phyloP scores from a whole-genome alignment of 2,888 invertebrate genomes.

The Erebia epiphron region DNA sequence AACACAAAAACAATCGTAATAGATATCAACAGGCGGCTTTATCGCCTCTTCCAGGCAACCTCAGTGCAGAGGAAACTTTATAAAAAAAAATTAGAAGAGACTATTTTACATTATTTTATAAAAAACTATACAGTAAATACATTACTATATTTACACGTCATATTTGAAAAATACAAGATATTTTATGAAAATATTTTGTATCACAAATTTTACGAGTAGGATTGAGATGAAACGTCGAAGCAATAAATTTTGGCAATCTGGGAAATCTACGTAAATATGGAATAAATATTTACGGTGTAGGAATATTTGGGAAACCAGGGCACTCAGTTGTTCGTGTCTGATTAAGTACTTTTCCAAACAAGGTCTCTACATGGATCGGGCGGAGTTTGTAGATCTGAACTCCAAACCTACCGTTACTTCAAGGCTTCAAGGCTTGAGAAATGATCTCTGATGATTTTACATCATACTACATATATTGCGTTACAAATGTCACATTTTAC shows the following conservation, averaged over 20 bases:
- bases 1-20: too few species aligned
- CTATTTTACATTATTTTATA: too few species aligned
- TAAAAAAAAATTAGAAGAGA: background rate
- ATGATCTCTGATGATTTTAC: background rate
- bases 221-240: conserved; percentile 14
- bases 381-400: conserved; percentile 7
- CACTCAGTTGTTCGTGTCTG: conserved; percentile 13
- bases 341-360: conserved; percentile 19
- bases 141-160: too few species aligned
- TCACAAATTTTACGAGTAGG: conserved; percentile 23
- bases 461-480: too few species aligned
- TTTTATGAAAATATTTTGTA: conserved; percentile 4
- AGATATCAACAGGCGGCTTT: too few species aligned
- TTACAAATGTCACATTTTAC: too few species aligned
- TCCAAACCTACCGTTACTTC: conserved; percentile 1
- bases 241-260: conserved; percentile 15
- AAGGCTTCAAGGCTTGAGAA: background rate
- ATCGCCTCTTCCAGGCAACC: too few species aligned
- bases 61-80: too few species aligned
- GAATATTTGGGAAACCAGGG: conserved; percentile 12
- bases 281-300: conserved; percentile 9
- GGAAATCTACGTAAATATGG: conserved; percentile 19
- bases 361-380: conserved; percentile 10
- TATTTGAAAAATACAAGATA: too few species aligned
- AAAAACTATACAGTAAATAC: too few species aligned